These are phyloP conservation scores for Chelonia mydas DNA, from an alignment of 2,797 vertebrate genomes.

Conservation along the genomic window DNA sequence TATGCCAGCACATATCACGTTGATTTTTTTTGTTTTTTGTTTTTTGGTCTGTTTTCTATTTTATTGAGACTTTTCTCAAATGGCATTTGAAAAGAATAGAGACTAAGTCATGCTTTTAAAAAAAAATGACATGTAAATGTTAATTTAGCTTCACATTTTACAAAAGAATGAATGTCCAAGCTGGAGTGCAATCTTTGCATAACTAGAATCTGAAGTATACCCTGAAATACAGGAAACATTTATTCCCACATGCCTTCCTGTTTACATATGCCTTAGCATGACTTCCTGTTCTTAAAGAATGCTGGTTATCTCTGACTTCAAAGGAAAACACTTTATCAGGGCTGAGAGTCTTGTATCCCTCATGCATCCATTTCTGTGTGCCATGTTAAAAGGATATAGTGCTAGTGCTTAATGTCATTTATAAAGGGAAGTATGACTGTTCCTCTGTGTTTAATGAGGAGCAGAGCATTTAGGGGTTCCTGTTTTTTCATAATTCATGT, in stretches of 20 bases:
- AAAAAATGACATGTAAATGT: neutral
- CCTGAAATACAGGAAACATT: neutral
- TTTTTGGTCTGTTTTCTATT: neutral
- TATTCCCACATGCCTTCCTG: neutral
- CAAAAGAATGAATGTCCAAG: neutral
- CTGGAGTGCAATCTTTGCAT: neutral
- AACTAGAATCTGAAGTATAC: neutral
- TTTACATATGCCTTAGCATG: neutral
- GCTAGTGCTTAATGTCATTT: neutral
- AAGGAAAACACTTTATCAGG: neutral
- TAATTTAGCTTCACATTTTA: neutral
- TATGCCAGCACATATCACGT: neutral
- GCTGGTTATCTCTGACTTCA: neutral
- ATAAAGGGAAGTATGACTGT: neutral
- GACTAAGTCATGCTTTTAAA: neutral
- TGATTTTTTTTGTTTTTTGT: neutral
- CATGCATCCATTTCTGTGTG: neutral
- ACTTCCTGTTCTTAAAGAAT: neutral
- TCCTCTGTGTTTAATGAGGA: neutral
- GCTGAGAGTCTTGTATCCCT: neutral
- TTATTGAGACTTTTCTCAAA: neutral
- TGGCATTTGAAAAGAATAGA: neutral
- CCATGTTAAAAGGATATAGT: neutral
- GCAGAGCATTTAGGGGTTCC: neutral
- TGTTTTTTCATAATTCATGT: rapidly evolving